Base-by-base conservation (phyloP, 1,140 invertebrate species). In the Cepaea nemoralis region DNA sequence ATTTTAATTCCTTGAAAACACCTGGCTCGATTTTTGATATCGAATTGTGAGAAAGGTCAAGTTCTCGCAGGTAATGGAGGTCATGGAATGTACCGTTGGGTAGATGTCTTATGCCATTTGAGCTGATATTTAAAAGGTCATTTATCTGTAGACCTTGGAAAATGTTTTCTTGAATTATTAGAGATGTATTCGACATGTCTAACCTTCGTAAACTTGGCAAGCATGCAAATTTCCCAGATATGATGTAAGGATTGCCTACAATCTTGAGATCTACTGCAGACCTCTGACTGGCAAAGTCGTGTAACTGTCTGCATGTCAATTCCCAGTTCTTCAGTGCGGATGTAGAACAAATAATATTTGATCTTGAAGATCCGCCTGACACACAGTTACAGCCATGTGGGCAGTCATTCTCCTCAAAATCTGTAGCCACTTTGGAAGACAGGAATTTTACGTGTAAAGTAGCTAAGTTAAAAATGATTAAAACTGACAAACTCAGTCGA, bases 1-100 rank as follows among this genome's bases (percentile, higher is more conserved):
- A 80, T 31, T 42, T 8, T 55, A 88, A 50, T 69, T 76, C 59
- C 27, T 75, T n/a, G 74, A 90, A 88, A 40, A 82, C 66, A 14
- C 81, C 48, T 59, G 67, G 42, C 5, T 79, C 50, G 19, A 85
- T 50, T 27, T 10, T 55, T 16, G 35, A 24, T 10, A 89, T 70
- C 5, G 81, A 50, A 80, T 89, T 89, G 67, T 82, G 22, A 76
- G 85, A 85, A 12, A 89, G 76, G 77, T 86, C 82, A 35, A 89
- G 70, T 16, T 59, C 71, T 2, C 16, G n/a, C 16, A 88, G 45
- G 45, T 50, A 27, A 5, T 40, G 33, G 0, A 85, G 37, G 24
- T 59, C 55, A 33, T 24, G 24, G 71, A 87, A 87, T 19, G 75
- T 63, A 24, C 48, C 14, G 16, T 35, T 14, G 48, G 63, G 37